These are phyloP conservation scores for Rhea pennata DNA, from an alignment of 2,113 vertebrate genomes.

Conservation along the genomic window DNA sequence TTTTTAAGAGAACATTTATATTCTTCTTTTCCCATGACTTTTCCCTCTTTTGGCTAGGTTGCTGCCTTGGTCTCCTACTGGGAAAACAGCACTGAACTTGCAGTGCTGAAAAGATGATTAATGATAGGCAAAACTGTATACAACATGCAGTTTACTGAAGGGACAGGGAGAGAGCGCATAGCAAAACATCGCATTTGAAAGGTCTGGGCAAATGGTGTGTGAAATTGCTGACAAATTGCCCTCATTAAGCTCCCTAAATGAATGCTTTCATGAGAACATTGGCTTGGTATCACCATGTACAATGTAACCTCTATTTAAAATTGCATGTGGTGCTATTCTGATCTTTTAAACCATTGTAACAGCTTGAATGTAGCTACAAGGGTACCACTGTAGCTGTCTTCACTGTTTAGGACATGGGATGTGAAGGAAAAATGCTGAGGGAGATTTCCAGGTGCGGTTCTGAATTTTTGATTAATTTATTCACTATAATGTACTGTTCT, in stretches of 20 bases:
- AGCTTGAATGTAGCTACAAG: slow-evolving; percentile 25
- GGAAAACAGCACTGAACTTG: slow-evolving; percentile 67
- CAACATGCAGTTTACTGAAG: slow-evolving; percentile 68
- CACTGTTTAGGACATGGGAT: background rate
- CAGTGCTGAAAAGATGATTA: slow-evolving; percentile 76
- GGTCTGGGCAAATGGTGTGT: slow-evolving; percentile 80
- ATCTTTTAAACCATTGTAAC: slow-evolving; percentile 53
- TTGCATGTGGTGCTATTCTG: slow-evolving; percentile 37
- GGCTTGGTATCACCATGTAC: slow-evolving; percentile 50
- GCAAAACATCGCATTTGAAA: slow-evolving; percentile 65
- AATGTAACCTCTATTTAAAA: slow-evolving; percentile 44
- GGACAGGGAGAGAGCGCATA: slow-evolving; percentile 54
- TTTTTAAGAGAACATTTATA: slow-evolving; percentile 16
- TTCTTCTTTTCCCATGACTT: slow-evolving; percentile 64
- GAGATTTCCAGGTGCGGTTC: background rate
- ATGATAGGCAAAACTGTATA: slow-evolving; percentile 71
- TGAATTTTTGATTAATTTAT: slow-evolving; percentile 53
- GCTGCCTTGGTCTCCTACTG: slow-evolving; percentile 51
- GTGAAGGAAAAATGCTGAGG: background rate
- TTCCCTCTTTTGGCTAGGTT: slow-evolving; percentile 43
- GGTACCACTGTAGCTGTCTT: slow-evolving; percentile 28
- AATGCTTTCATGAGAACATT: slow-evolving; percentile 58
- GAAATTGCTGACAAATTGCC: slow-evolving; percentile 85
- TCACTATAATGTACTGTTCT: background rate
- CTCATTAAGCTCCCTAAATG: slow-evolving; percentile 78